Conservation (phyloP, 2,888 invertebrate species). For the Diarsia mendica region DNA sequence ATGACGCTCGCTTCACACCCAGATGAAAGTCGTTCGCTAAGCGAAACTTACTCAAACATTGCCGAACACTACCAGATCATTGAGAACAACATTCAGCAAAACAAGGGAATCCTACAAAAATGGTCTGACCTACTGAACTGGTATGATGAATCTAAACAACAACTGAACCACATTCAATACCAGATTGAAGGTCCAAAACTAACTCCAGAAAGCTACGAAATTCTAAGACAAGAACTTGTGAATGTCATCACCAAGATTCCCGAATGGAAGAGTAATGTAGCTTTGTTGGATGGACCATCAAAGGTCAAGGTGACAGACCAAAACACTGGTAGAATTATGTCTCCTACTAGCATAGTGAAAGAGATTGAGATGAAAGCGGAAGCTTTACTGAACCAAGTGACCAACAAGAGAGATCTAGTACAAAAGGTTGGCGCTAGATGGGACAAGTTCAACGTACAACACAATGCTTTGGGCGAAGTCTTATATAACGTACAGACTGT, state of each 20-base stretch:
- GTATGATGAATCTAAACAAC: constrained; percentile 95
- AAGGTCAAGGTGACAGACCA: constrained; percentile 93
- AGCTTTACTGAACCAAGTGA: constrained; percentile 92
- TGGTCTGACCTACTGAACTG: constrained; percentile 96
- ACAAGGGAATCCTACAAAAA: constrained; percentile 93
- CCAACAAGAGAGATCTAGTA: constrained; percentile 92
- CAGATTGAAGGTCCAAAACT: constrained; percentile 94
- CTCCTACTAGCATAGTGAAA: constrained; percentile 93
- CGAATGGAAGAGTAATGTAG: constrained; percentile 93
- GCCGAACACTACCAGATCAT: constrained; percentile 94
- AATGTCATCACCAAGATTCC: constrained; percentile 92
- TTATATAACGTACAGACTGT: constrained; percentile 91
- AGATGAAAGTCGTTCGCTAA: constrained; percentile 93
- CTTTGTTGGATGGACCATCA: constrained; percentile 92
- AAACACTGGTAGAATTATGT: constrained; percentile 92
- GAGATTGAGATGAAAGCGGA: constrained; percentile 93
- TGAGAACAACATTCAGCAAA: constrained; percentile 93
- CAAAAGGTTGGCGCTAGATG: constrained; percentile 94
- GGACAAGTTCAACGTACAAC: constrained; percentile 94
- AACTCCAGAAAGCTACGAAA: constrained; percentile 92
- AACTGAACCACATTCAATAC: constrained; percentile 94
- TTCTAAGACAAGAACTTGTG: constrained; percentile 93
- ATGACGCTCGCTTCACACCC: constrained; percentile 93
- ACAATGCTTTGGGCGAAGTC: constrained; percentile 92
- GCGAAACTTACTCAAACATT: constrained; percentile 94